A percentile compares a stretch with the other conserved stretches of the same genome.
phyloP scores from a whole-genome alignment of 2,888 invertebrate species.

The Ochropleura leucogaster region DNA sequence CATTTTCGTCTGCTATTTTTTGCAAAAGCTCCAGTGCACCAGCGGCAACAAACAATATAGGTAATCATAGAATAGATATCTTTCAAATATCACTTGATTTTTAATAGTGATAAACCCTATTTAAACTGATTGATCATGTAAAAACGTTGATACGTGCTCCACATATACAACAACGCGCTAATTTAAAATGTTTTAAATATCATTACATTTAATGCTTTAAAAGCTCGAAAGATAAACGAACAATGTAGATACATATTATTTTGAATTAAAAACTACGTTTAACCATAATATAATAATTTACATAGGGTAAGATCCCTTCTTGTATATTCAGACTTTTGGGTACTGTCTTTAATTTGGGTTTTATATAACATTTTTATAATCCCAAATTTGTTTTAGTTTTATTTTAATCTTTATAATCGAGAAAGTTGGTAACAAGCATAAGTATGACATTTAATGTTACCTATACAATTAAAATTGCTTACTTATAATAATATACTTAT shows the following conservation, averaged over 20 bases:
- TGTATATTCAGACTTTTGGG: slow-evolving; percentile 78
- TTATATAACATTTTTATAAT: slow-evolving; percentile 49
- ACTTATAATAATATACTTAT: not conserved
- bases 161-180: slow-evolving; percentile 25
- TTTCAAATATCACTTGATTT: slow-evolving; percentile 30
- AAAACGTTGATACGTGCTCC: slow-evolving; percentile 22
- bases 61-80: not conserved
- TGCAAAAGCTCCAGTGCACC: slow-evolving; percentile 6
- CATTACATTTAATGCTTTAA: slow-evolving; percentile 67
- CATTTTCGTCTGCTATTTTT: not conserved
- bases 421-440: slow-evolving; percentile 40
- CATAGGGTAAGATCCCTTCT: slow-evolving; percentile 67
- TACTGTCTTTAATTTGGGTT: slow-evolving; percentile 68
- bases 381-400: slow-evolving; percentile 36
- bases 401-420: slow-evolving; percentile 29
- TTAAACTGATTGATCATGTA: slow-evolving; percentile 22
- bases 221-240: slow-evolving; percentile 66
- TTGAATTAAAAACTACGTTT: slow-evolving; percentile 66
- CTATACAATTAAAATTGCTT: slow-evolving; percentile 16
- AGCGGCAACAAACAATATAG: slow-evolving; percentile 6
- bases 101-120: not conserved
- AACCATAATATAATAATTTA: slow-evolving; percentile 69
- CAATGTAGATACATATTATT: slow-evolving; percentile 58
- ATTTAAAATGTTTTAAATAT: slow-evolving; percentile 11
- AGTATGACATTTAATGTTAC: slow-evolving; percentile 42